phyloP scores from a whole-genome alignment of 1,140 invertebrate genomes.

The Gryon sp. region DNA sequence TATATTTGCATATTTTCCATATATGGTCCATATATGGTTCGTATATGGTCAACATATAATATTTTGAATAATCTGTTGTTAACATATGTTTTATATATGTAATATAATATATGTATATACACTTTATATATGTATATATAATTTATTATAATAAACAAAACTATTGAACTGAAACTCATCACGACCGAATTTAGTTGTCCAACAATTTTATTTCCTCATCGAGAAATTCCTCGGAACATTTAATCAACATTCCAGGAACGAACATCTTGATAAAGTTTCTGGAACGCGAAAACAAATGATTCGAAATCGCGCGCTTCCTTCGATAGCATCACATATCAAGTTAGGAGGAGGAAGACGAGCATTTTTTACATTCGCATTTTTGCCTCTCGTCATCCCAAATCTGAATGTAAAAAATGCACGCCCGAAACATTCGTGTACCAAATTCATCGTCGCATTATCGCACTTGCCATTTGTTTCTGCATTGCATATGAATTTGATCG shows the following conservation, averaged over 20 bases:
- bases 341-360: constrained; percentile 4
- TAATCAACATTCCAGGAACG: constrained; percentile 12
- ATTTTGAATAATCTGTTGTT: too few species aligned
- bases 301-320: constrained; percentile 12
- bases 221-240: constrained; percentile 21
- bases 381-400: constrained; percentile 22
- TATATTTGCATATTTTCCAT: too few species aligned
- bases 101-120: too few species aligned
- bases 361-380: too few species aligned
- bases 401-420: constrained; percentile 13
- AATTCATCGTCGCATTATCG: constrained; percentile 44
- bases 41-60: too few species aligned
- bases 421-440: constrained; percentile 14
- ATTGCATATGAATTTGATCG: constrained; percentile 20
- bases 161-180: too few species aligned
- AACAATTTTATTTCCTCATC: too few species aligned
- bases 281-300: constrained; percentile 33
- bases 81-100: too few species aligned
- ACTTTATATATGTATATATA: too few species aligned
- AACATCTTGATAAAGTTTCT: constrained; percentile 30
- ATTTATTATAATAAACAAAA: too few species aligned
- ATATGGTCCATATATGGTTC: too few species aligned
- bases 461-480: constrained; percentile 34
- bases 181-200: too few species aligned
- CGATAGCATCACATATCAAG: constrained; percentile 32